These are phyloP conservation scores for Heterotis niloticus DNA, from an alignment of 2,113 vertebrate genomes.

Conservation along the genomic window DNA sequence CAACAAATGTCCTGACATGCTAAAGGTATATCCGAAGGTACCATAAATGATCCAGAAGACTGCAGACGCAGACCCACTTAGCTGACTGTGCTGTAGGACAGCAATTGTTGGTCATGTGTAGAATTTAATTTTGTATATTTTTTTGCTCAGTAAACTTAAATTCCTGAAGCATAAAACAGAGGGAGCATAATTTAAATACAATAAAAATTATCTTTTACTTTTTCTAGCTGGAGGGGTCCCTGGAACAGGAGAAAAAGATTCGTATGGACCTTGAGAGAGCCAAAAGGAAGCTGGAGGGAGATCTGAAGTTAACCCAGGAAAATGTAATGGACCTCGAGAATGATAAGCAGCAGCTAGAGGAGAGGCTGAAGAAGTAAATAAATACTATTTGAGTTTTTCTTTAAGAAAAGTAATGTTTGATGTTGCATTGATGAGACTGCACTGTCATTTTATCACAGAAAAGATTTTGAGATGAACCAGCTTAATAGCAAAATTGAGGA, in stretches of 20 bases:
- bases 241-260: slow-evolving; percentile 43
- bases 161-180: background rate
- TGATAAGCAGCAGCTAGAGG: slow-evolving; percentile 57
- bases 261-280: slow-evolving; percentile 27
- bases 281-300: slow-evolving; percentile 51
- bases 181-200: background rate
- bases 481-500: slow-evolving; percentile 51
- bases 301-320: slow-evolving; percentile 50
- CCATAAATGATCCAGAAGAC: no score
- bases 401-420: no score
- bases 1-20: background rate
- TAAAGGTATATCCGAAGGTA: no score
- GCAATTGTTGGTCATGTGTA: background rate
- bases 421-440: no score
- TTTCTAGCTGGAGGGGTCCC: slow-evolving; percentile 36
- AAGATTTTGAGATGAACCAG: slow-evolving; percentile 57
- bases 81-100: background rate
- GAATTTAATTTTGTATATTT: slow-evolving; percentile 4
- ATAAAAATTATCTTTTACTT: background rate
- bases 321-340: slow-evolving; percentile 55
- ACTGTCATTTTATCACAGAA: slow-evolving; percentile 35
- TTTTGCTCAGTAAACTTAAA: background rate
- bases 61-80: no score
- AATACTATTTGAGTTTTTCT: background rate
- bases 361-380: slow-evolving; percentile 55